Base-by-base conservation (phyloP, 2,888 invertebrate species). In the Amphipyra berbera region DNA sequence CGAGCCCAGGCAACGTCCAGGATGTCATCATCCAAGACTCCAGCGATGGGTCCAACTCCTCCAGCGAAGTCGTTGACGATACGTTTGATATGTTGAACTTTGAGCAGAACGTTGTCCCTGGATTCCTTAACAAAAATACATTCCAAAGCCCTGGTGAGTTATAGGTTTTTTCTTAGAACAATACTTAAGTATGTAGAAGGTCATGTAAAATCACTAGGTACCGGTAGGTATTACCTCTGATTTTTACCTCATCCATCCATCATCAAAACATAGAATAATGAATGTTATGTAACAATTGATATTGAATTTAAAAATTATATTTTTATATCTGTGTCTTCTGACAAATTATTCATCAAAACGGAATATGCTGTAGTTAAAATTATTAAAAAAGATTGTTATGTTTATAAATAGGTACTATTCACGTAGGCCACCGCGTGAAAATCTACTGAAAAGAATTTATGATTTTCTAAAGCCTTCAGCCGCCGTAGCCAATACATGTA, bases 31-130 rank as follows among this genome's bases (percentile, higher is more conserved):
- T 91, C 57, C 90, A 90, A 61, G 90, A 92, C 67, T 78, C 85
- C 2, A 86, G 79, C 52, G 90, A 91, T n/a, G 72, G 77, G 0
- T 89, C 89, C 10, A 86, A 85, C 78, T 84, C 86, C 56, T 88
- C 90, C 13, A 78, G 68, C 44, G 90, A 89, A 21, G 76, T 77
- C 10, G 77, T 81, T 7, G 90, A 89, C 48, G 90, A 90, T 30
- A 76, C 89, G 2, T 90, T 94, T 67, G 94, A 95, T 55, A 88
- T 93, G 81, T 70, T 88, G 49, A 88, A 95, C 82, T 95, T 95
- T 56, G 94, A 92, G 63, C 89, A 93, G 61, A 93, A 93, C 58
- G 89, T 95, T 30, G 89, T 95, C n/a, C 93, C 94, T 6, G 90
- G 93, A 50, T 94, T 95, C 81, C 84, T 94, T 44, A 94, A 94